phyloP scores from a whole-genome alignment of 1,140 invertebrate species.

The Teleogryllus occipitalis region DNA sequence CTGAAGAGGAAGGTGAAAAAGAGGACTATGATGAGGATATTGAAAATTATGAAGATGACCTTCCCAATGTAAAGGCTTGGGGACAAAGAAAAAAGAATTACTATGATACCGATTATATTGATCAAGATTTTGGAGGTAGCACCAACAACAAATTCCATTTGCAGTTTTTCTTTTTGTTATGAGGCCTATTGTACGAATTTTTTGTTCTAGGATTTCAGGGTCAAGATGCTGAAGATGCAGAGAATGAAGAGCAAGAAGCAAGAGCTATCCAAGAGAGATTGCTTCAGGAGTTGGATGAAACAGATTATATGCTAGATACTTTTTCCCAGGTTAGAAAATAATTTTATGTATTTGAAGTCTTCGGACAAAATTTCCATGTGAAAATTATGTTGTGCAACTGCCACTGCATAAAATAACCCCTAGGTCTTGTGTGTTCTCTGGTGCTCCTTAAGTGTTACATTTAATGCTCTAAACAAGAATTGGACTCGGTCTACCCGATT shows the following conservation, averaged over 20 bases:
- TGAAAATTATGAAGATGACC: conserved; percentile 52
- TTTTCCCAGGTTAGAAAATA: conserved; percentile 31
- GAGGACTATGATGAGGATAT: conserved; percentile 39
- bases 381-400: no score
- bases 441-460: no score
- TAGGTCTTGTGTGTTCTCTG: no score
- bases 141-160: neutral
- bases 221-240: conserved; percentile 62
- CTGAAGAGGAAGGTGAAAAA: conserved; percentile 31
- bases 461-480: no score
- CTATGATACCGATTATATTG: conserved; percentile 81
- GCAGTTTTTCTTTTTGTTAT: neutral
- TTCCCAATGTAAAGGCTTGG: conserved; percentile 78
- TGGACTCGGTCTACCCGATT: no score
- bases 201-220: conserved; percentile 45
- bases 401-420: no score
- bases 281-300: conserved; percentile 67
- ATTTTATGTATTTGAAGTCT: no score
- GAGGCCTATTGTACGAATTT: neutral
- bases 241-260: conserved; percentile 78
- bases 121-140: conserved; percentile 66
- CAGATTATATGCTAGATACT: conserved; percentile 67
- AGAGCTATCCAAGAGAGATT: conserved; percentile 69
- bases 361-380: no score
- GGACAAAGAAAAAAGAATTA: conserved; percentile 68